Base-by-base conservation (phyloP, 2,113 vertebrate species). In the Pedetes capensis region DNA sequence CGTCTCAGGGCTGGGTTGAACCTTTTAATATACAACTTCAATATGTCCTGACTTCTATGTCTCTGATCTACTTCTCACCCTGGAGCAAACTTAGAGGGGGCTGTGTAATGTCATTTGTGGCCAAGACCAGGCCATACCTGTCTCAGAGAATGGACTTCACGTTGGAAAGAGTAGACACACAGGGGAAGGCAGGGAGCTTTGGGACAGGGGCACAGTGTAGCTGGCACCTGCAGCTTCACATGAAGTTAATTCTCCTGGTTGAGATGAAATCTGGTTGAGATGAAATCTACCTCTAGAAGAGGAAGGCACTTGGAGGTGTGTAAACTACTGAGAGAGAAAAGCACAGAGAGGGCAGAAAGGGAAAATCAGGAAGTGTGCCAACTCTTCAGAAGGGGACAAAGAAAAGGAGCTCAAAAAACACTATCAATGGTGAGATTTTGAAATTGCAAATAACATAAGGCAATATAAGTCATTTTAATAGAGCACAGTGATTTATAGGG, bases 51-150 rank as follows among this genome's bases (percentile, higher is more conserved):
- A n/a, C n/a, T n/a, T n/a, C n/a, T n/a, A n/a, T n/a, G n/a, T n/a
- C n/a, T n/a, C n/a, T n/a, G n/a, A n/a, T n/a, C n/a, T n/a, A n/a
- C n/a, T n/a, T n/a, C n/a, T n/a, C n/a, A n/a, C n/a, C n/a, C n/a
- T n/a, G n/a, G n/a, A n/a, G n/a, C n/a, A n/a, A n/a, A n/a, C 23
- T 11, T 5, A 47, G 25, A 66, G 16, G 34, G 34, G 49, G 25
- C 39, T 4, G 27, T 32, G 47, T 37, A 11, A 34, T 12, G 22
- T n/a, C 17, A 12, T 32, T 10, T 7, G 80, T 18, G 57, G 81
- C 49, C 0, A 0, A 42, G 47, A 22, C 20, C n/a, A n/a, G n/a
- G n/a, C 32, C 53, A 51, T n/a, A 0, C 25, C 27, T 6, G 4
- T 17, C 61, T 44, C 69, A 29, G 53, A 69, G 49, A 55, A 47